Percentiles rank a stretch among this genome's conserved stretches.
phyloP scores from a whole-genome alignment of 2,797 vertebrate genomes.

The Aselliscus stoliczkanus region DNA sequence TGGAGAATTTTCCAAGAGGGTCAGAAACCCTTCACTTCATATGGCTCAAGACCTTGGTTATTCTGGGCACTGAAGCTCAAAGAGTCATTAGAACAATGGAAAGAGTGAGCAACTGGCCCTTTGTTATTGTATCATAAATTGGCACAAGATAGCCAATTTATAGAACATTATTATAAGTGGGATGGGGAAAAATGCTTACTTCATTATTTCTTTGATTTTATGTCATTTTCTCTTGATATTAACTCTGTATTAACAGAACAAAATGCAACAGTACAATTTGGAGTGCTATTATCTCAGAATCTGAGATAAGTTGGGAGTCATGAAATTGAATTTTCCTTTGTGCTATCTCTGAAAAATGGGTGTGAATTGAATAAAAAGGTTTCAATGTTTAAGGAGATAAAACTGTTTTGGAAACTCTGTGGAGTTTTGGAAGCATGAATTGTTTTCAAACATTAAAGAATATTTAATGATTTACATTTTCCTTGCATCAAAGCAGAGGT shows the following conservation, averaged over 20 bases:
- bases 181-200: neutral
- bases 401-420: neutral
- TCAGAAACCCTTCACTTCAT: neutral
- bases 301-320: neutral
- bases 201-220: neutral
- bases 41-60: neutral
- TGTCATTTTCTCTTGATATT: neutral
- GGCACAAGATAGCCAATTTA: neutral
- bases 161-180: neutral
- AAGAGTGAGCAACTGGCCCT: neutral
- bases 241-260: neutral
- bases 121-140: neutral
- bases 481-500: neutral
- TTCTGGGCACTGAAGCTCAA: neutral
- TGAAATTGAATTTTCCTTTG: neutral
- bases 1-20: neutral
- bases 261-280: neutral
- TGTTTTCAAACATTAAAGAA: neutral
- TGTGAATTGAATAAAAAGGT: neutral
- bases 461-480: neutral
- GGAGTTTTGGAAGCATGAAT: neutral
- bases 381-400: neutral
- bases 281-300: neutral
- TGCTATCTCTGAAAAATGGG: neutral
- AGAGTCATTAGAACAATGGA: neutral